Conservation (phyloP, 2,113 vertebrate genomes). For the Trogon surrucura region DNA sequence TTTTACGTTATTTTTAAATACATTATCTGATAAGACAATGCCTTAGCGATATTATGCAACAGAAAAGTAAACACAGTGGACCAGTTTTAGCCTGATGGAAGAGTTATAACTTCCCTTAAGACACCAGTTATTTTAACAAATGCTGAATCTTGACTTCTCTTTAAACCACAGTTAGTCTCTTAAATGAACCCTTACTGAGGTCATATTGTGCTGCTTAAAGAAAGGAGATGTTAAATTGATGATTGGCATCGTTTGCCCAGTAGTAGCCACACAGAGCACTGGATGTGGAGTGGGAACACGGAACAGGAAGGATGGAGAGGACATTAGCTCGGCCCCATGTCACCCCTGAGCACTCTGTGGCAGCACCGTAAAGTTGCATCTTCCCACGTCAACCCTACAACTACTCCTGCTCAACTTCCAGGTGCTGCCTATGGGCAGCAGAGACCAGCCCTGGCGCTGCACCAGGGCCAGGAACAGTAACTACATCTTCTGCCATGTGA, state of each 20-base stretch:
- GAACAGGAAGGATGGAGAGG: neutral
- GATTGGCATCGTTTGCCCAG: neutral
- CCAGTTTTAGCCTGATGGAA: neutral
- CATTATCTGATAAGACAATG: neutral
- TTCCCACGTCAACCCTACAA: fast-evolving
- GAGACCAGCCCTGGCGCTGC: neutral
- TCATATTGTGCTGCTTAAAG: neutral
- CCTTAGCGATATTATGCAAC: neutral
- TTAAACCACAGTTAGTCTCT: neutral
- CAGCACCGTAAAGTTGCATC: fast-evolving
- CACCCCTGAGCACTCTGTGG: neutral
- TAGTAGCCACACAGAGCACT: fast-evolving
- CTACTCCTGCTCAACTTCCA: neutral
- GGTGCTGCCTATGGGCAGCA: neutral
- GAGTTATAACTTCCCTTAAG: neutral
- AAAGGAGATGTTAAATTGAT: neutral
- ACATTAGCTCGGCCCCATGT: neutral
- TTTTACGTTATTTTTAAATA: neutral
- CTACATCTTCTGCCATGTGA: neutral
- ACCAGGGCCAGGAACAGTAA: neutral
- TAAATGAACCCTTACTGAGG: fast-evolving
- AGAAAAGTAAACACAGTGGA: neutral
- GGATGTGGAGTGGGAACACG: fast-evolving
- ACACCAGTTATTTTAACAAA: neutral
- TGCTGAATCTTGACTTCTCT: neutral